Evolutionary conservation across 2,113 vertebrate genomes (phyloP).

Genomic region (Mesoclemmys tuberculata): DNA sequence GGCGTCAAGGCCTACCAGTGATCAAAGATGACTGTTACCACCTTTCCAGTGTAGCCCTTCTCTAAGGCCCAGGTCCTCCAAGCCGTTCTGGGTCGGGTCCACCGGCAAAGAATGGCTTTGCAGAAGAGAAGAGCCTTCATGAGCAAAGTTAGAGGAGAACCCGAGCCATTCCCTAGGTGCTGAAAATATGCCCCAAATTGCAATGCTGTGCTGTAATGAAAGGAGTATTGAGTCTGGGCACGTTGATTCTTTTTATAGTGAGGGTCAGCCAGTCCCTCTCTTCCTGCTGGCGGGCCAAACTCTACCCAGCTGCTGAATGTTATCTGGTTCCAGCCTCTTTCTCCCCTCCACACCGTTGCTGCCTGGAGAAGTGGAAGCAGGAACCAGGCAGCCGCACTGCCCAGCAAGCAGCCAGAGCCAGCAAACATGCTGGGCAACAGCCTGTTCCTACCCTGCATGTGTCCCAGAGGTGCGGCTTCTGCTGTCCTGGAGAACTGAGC

Average conservation of each 20-base stretch:
- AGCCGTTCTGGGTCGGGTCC: too few relatives aligned
- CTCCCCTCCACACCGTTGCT: too few relatives aligned
- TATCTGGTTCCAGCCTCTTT: background rate
- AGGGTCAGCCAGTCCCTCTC: background rate
- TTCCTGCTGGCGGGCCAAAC: background rate
- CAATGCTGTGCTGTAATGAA: background rate
- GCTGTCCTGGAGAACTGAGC: too few relatives aligned
- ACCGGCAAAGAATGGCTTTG: background rate
- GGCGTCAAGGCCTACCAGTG: background rate
- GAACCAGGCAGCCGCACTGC: too few relatives aligned
- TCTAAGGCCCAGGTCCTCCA: background rate
- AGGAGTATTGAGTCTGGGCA: background rate
- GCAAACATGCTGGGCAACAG: too few relatives aligned
- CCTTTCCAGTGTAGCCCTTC: background rate
- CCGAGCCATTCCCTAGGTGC: background rate
- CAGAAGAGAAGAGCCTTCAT: background rate
- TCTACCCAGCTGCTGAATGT: background rate
- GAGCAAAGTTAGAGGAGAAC: background rate
- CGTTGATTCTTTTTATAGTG: background rate
- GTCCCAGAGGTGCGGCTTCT: too few relatives aligned
- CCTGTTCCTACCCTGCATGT: too few relatives aligned
- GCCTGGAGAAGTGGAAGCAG: too few relatives aligned
- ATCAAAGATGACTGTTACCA: background rate
- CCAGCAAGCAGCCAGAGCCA: too few relatives aligned
- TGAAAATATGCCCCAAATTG: background rate